Conservation (phyloP, 2,113 vertebrate species). For the Cynoglossus semilaevis region DNA sequence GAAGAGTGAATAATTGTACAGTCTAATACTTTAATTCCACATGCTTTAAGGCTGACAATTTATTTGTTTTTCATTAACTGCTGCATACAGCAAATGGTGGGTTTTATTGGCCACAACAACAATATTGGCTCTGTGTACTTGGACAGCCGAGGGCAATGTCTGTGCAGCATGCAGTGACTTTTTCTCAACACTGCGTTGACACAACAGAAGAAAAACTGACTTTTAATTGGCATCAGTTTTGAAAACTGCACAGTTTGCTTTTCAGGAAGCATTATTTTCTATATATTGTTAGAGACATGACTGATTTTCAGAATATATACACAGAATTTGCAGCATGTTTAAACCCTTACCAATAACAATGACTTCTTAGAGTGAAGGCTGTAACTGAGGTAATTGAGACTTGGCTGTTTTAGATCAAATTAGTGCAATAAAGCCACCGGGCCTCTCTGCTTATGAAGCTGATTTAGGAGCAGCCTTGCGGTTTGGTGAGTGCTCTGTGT, state of each 20-base stretch:
- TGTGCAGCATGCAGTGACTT: conserved; percentile 34
- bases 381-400: conserved; percentile 44
- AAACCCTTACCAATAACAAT: conserved; percentile 17
- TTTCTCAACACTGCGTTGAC: conserved; percentile 22
- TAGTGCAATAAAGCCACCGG: conserved; percentile 15
- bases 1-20: conserved; percentile 6
- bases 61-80: conserved; percentile 49
- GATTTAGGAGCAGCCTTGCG: conserved; percentile 15
- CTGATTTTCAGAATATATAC: not conserved
- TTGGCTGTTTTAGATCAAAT: conserved; percentile 16
- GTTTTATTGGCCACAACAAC: conserved; percentile 54
- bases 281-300: not conserved
- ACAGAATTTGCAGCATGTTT: not conserved
- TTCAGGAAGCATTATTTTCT: not conserved
- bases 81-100: conserved; percentile 31
- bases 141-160: conserved; percentile 19
- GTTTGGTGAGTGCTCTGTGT: conserved; percentile 22
- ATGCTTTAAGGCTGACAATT: conserved; percentile 28
- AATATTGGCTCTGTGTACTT: conserved; percentile 53
- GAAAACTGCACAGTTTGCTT: conserved; percentile 4
- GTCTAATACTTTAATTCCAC: conserved; percentile 31
- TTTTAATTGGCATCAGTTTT: conserved; percentile 2
- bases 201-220: conserved; percentile 15
- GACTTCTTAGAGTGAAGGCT: conserved; percentile 21
- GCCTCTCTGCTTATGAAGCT: conserved; percentile 24